phyloP scores from a whole-genome alignment of 2,113 vertebrate species.

The Tyto alba region DNA sequence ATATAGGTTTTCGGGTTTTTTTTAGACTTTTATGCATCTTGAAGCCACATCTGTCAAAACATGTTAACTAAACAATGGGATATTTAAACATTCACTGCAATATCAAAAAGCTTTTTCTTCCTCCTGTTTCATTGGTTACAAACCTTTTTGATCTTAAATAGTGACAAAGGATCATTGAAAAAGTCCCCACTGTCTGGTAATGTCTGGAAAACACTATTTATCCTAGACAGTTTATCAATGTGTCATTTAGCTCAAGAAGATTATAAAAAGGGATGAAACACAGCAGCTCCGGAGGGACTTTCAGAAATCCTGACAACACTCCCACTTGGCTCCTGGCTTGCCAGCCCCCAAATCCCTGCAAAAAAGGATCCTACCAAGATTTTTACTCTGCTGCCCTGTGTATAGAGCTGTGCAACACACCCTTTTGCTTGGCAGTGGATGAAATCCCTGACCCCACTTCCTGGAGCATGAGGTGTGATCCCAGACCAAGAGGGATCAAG shows the following conservation, averaged over 20 bases:
- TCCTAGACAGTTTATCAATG: slow-evolving; percentile 10
- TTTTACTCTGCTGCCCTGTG: neutral
- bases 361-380: neutral
- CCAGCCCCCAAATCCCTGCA: neutral
- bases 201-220: neutral
- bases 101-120: slow-evolving; percentile 33
- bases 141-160: slow-evolving; percentile 3
- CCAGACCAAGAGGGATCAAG: neutral
- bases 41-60: slow-evolving; percentile 42
- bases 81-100: neutral
- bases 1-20: neutral
- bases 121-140: slow-evolving; percentile 3
- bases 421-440: neutral
- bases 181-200: neutral
- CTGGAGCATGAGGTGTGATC: neutral
- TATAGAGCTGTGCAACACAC: neutral
- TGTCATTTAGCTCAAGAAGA: slow-evolving; percentile 15
- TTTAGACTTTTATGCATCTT: neutral
- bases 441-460: neutral
- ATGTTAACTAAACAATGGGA: slow-evolving; percentile 3
- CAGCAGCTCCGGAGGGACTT: neutral
- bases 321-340: neutral
- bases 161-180: slow-evolving; percentile 10
- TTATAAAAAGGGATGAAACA: slow-evolving; percentile 8
- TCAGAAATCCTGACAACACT: neutral